These are phyloP conservation scores for Fundulus diaphanus DNA, from an alignment of 2,797 vertebrate genomes.

Conservation along the genomic window DNA sequence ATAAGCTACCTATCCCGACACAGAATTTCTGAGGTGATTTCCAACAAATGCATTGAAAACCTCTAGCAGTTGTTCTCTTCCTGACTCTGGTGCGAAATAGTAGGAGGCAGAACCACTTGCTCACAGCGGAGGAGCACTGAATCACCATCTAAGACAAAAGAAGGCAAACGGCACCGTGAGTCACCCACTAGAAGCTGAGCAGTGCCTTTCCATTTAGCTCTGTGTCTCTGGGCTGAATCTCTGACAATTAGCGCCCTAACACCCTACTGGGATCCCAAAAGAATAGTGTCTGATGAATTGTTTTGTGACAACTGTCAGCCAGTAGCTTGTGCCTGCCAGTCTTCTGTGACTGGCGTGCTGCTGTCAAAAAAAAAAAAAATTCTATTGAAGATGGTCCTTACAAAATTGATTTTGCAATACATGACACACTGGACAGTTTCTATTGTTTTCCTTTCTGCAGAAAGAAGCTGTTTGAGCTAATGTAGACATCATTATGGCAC, in stretches of 20 bases:
- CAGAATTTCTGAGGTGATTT: constrained; percentile 9
- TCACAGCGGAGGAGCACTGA: constrained; percentile 47
- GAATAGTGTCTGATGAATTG: constrained; percentile 34
- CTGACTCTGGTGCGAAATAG: constrained; percentile 30
- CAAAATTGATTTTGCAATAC: constrained; percentile 9
- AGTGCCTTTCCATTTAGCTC: constrained; percentile 62
- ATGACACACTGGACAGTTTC: not conserved
- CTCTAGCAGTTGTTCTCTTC: constrained; percentile 15
- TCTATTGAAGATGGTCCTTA: constrained; percentile 19
- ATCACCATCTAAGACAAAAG: constrained; percentile 46
- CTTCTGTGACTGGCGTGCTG: constrained; percentile 2
- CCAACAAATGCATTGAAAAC: constrained; percentile 27
- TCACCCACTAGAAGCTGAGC: constrained; percentile 53
- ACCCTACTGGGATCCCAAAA: constrained; percentile 27
- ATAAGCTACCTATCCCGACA: constrained; percentile 34
- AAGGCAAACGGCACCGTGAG: constrained; percentile 46
- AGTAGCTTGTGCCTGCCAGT: constrained; percentile 21
- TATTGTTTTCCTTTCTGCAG: not conserved
- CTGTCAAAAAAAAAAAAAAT: constrained; percentile 25
- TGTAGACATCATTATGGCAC: not conserved
- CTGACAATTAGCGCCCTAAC: constrained; percentile 54
- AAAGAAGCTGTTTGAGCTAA: constrained; percentile 7
- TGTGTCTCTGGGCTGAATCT: constrained; percentile 46
- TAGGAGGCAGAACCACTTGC: constrained; percentile 31
- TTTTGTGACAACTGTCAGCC: constrained; percentile 53